Evolutionary conservation across 2,888 invertebrate species (phyloP).

Genomic region (Thecophora atra): DNA sequence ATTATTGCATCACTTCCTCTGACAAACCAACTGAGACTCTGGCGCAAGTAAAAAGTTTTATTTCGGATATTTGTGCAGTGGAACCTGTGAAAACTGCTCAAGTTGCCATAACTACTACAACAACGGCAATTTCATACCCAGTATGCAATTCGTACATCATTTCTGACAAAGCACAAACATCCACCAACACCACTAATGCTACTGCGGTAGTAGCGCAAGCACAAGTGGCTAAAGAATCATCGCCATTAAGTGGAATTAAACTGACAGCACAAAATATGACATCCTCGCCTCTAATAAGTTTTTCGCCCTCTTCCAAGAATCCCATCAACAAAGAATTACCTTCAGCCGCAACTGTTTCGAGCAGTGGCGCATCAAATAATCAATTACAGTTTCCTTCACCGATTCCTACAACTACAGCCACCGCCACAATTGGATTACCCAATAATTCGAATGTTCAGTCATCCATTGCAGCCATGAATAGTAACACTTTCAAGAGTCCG

Average conservation of each 20-base stretch:
- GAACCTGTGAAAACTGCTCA: neutral
- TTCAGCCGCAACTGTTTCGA: neutral
- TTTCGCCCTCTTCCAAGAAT: conserved; percentile 2
- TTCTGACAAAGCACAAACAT: neutral
- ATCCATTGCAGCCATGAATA: conserved; percentile 5
- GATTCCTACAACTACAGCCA: conserved; percentile 10
- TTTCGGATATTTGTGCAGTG: conserved; percentile 1
- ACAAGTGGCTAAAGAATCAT: conserved; percentile 33
- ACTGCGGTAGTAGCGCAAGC: neutral
- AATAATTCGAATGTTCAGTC: neutral
- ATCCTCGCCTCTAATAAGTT: neutral
- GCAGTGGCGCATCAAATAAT: neutral
- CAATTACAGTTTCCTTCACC: conserved; percentile 9
- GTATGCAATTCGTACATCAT: conserved; percentile 1
- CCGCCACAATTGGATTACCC: conserved; percentile 16
- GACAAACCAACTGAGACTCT: neutral
- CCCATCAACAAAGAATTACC: neutral
- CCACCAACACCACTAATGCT: neutral
- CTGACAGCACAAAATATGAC: conserved; percentile 36
- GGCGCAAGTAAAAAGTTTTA: no score
- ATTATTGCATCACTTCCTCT: no score
- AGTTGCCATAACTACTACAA: conserved; percentile 29
- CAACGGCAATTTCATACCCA: conserved; percentile 19
- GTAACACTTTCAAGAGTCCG: neutral
- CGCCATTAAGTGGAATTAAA: conserved; percentile 45